Evolutionary conservation across 2,888 invertebrate genomes (phyloP), one percentile per base, ranked within the genome.

Genomic region (Nudaria mundana): DNA sequence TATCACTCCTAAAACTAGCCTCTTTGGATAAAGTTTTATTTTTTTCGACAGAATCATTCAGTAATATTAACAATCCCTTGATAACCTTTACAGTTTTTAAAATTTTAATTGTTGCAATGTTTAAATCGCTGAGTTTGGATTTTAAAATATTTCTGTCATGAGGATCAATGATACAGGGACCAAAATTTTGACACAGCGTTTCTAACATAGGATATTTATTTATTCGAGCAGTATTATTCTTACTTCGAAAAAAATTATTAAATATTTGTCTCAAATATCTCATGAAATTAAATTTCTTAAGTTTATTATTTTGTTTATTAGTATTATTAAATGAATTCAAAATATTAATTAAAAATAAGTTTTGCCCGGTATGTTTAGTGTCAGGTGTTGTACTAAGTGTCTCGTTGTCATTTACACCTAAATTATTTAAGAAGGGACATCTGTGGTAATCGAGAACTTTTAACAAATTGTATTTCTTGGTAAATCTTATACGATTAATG

Each of bases 191-290:
- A 38, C 82, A 81, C 14, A 83, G 48, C 7, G 66, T 67, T 14
- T 71, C 56, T 13, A 81, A 48, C 1, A 76, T 47, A 35, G 67
- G 64, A 7, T 56, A 47, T 46, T 71, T 69, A n/a, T 55, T 61
- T 4, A 59, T 39, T 34, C 43, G 44, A 3, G 40, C 40, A 0
- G 54, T 40, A 7, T 49, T 51, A 14, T 37, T 51, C 14, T 54
- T 48, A 1, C 33, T 48, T 10, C 44, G 48, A 42, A 78, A 78
- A 31, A 77, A 52, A 40, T 71, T 74, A n/a, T 56, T 64, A 12
- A 83, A 75, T 13, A 81, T 47, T 6, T 54, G 74, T 33, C 69
- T 80, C 1, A 84, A 51, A 46, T 77, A 72, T 30, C 63, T 71
- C 1, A 78, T 47, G 0, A 76, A 34, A 23, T 58, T 64, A 3